A percentile compares a stretch with the other conserved stretches of the same genome.
Evolutionary conservation across 2,113 vertebrate species (phyloP).

Genomic region (Hypanus sabinus): DNA sequence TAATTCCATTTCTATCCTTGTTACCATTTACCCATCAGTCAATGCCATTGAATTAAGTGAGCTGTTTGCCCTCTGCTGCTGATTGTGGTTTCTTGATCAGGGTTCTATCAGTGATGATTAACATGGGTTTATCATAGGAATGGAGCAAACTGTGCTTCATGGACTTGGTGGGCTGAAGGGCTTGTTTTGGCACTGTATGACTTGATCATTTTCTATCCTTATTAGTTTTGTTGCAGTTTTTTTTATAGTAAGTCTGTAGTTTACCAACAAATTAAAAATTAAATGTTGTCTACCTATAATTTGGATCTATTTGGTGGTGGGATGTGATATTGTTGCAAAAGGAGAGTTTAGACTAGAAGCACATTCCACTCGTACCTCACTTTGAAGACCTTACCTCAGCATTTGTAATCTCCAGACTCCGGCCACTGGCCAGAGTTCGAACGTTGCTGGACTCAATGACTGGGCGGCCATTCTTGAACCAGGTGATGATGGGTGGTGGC

Average conservation of each 20-base stretch:
- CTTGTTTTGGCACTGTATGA: too few relatives aligned
- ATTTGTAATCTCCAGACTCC: conserved; percentile 65
- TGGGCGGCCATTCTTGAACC: conserved; percentile 79
- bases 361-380: not conserved
- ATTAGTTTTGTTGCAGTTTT: not conserved
- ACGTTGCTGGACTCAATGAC: conserved; percentile 62
- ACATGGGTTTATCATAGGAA: too few relatives aligned
- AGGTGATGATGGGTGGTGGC: conserved; percentile 77
- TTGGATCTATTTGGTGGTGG: too few relatives aligned
- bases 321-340: not conserved
- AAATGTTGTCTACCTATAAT: not conserved
- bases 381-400: conserved; percentile 66
- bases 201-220: too few relatives aligned
- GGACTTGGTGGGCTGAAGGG: too few relatives aligned
- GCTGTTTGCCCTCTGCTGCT: not conserved
- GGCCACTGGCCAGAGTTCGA: conserved; percentile 61
- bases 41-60: not conserved
- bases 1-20: not conserved
- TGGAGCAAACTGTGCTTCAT: too few relatives aligned
- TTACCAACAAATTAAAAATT: not conserved
- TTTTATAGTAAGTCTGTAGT: not conserved
- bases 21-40: not conserved
- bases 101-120: too few relatives aligned
- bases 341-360: not conserved
- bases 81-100: not conserved